Evolutionary conservation across 1,140 invertebrate genomes (phyloP).

Genomic region (Maconellicoccus hirsutus): DNA sequence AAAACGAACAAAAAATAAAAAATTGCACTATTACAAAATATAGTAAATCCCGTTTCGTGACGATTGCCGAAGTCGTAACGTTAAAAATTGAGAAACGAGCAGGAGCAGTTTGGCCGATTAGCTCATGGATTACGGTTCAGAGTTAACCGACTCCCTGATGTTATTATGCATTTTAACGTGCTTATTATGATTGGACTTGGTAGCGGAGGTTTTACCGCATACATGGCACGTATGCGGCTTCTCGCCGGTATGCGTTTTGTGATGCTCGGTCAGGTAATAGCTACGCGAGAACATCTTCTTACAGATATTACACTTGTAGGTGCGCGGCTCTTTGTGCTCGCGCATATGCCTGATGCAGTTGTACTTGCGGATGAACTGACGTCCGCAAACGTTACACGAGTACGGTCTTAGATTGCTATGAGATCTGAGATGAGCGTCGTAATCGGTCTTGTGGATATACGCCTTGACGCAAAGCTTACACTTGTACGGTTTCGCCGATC

Average conservation of each 20-base stretch:
- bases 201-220: conserved; percentile 72
- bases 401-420: conserved; percentile 69
- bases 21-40: too few species aligned
- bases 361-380: conserved; percentile 84
- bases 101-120: too few species aligned
- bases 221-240: conserved; percentile 72
- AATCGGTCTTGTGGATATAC: conserved; percentile 65
- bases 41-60: too few species aligned
- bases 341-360: conserved; percentile 81
- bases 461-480: conserved; percentile 70
- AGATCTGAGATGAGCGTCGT: conserved; percentile 69
- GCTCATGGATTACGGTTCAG: too few species aligned
- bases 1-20: too few species aligned
- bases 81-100: too few species aligned
- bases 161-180: conserved; percentile 71
- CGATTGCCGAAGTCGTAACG: too few species aligned
- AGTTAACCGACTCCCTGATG: conserved; percentile 68
- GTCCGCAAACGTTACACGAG: conserved; percentile 85
- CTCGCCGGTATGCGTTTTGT: conserved; percentile 70
- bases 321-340: conserved; percentile 68
- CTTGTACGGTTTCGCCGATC: conserved; percentile 71
- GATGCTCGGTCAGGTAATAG: conserved; percentile 76
- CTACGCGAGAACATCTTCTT: conserved; percentile 55
- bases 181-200: conserved; percentile 80
- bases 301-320: conserved; percentile 76